These are phyloP conservation scores for Caenorhabditis drosophilae DNA, from an alignment of 2,888 invertebrate species.

Conservation along the genomic window DNA sequence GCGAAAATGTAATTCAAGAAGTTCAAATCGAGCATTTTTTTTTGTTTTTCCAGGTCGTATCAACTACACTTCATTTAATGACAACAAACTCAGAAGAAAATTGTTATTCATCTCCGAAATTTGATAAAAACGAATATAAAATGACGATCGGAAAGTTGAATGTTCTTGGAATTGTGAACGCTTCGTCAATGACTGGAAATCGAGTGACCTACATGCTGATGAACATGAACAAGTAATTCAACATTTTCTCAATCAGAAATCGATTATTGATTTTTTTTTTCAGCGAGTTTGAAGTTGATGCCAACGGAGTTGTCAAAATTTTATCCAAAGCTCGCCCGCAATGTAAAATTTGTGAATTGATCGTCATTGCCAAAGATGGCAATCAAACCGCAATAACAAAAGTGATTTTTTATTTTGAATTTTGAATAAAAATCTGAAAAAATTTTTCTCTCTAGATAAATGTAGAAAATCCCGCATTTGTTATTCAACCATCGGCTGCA, in stretches of 20 bases:
- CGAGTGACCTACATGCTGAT: slow-evolving; percentile 35
- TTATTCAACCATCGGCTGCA: slow-evolving; percentile 27
- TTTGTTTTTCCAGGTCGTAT: slow-evolving; percentile 25
- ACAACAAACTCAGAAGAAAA: slow-evolving; percentile 22
- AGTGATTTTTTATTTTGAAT: slow-evolving; percentile 15
- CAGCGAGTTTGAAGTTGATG: slow-evolving; percentile 43
- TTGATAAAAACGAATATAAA: slow-evolving; percentile 44
- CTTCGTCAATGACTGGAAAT: slow-evolving; percentile 26
- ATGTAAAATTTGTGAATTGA: slow-evolving; percentile 53
- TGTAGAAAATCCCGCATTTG: slow-evolving; percentile 36
- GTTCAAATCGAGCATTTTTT: not conserved
- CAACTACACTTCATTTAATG: slow-evolving; percentile 30
- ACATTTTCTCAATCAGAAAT: not conserved
- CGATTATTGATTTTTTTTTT: slow-evolving; percentile 8
- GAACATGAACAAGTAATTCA: slow-evolving; percentile 46
- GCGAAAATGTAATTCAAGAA: slow-evolving; percentile 22
- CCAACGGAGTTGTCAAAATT: slow-evolving; percentile 40
- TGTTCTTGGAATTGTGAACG: slow-evolving; percentile 40
- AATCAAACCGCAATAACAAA: slow-evolving; percentile 40
- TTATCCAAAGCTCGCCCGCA: slow-evolving; percentile 37
- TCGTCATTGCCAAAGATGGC: slow-evolving; percentile 54
- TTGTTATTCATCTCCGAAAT: slow-evolving; percentile 29
- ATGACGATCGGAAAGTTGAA: slow-evolving; percentile 44
- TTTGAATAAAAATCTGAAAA: not conserved
- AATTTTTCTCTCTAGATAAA: slow-evolving; percentile 39